Evolutionary conservation across 2,888 invertebrate genomes (phyloP), one percentile per base, ranked within the genome.

Genomic region (Nymphalis urticae): DNA sequence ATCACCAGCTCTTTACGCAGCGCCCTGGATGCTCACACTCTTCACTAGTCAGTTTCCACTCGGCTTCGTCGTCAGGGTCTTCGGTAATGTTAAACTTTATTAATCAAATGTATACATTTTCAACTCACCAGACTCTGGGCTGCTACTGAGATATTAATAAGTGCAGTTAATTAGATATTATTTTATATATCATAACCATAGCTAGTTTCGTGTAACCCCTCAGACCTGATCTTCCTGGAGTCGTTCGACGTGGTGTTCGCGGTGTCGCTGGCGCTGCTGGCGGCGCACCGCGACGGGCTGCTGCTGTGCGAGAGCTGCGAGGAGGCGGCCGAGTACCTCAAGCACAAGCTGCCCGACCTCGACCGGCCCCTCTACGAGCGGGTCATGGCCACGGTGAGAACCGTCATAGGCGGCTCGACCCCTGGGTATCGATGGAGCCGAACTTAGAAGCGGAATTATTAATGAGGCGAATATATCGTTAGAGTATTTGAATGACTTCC

Each of bases 11-110:
- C 90, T 99, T 7, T 99, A 98, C 86, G 98, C 98, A 0, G 98
- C 99, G 0, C 98, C 99, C 0, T 99, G 99, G 99, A 96, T 99
- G 82, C 94, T 99, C 4, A 99, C 99, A 0, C 92, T 98, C 48
- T 99, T 99, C 89, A 98, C 99, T 54, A 98, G 98, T 64, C 98
- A 98, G 88, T 99, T 99, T 85, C 98, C 98, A 0, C 89, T 99
- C 24, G 98, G 98, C 2, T 98, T 99, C 88, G 98, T 98, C 24
- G 97, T 98, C 0, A 94, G 98, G 76, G 97, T 98, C 0, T 98
- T 98, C 81, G 98, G 97, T 97, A 42, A 42, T 42, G 13, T 42
- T 42, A 42, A 42, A 42, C 3, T 13, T 42, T 13, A 13, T 13
- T 13, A 13, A 42, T 13, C 13, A 42, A 8, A 1, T 9, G 9